phyloP scores from a whole-genome alignment of 2,888 invertebrate species.

The Pristionchus mayeri region DNA sequence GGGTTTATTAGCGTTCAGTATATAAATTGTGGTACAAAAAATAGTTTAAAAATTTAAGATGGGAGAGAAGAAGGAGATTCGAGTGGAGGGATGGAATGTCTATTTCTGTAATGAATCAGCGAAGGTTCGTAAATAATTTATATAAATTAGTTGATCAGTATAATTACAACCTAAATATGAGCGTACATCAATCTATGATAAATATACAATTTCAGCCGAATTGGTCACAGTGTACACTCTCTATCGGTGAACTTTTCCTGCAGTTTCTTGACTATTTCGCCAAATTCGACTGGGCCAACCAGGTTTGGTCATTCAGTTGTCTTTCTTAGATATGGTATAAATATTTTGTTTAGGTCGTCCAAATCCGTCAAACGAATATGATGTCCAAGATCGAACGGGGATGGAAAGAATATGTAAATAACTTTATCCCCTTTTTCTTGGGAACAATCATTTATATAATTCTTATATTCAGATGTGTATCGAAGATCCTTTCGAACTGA shows the following conservation, averaged over 20 bases:
- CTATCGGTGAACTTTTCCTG: not conserved
- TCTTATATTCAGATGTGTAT: conserved; percentile 77
- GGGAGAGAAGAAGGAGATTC: not conserved
- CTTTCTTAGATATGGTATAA: not conserved
- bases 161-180: not conserved
- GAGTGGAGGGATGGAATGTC: not conserved
- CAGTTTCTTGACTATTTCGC: not conserved
- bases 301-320: not conserved
- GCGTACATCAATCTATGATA: too few relatives aligned
- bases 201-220: not conserved
- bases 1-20: too few relatives aligned
- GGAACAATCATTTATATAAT: not conserved
- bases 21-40: too few relatives aligned
- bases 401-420: conserved; percentile 78
- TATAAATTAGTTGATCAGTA: not conserved
- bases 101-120: not conserved
- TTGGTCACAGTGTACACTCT: not conserved
- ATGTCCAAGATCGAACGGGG: conserved; percentile 80
- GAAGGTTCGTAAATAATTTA: not conserved
- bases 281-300: not conserved
- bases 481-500: conserved; percentile 81
- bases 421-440: not conserved
- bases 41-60: too few relatives aligned
- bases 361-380: conserved; percentile 40
- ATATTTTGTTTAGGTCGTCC: not conserved